Evolutionary conservation across 2,113 vertebrate genomes (phyloP).

Genomic region (Dasyurus viverrinus): DNA sequence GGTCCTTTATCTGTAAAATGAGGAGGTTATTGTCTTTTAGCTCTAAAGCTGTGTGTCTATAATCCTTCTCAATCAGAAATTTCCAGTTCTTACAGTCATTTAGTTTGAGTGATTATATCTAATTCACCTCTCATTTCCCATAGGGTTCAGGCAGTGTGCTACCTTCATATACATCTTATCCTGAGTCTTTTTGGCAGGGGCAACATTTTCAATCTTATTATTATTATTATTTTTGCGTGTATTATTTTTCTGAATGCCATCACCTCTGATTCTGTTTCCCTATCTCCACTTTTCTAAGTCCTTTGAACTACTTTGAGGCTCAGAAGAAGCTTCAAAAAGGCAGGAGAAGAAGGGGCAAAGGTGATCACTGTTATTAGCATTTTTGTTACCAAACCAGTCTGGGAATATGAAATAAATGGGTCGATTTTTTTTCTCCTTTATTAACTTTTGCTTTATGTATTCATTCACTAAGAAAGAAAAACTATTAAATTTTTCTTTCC

Average conservation of each 20-base stretch:
- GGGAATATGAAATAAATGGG: background rate
- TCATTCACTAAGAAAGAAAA: background rate
- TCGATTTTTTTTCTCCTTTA: background rate
- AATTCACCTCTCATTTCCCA: background rate
- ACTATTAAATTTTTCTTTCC: background rate
- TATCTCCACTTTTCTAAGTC: background rate
- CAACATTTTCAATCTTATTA: background rate
- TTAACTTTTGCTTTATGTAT: background rate
- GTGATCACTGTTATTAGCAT: background rate
- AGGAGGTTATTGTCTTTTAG: background rate
- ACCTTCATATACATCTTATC: background rate
- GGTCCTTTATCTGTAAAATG: background rate
- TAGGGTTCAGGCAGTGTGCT: background rate
- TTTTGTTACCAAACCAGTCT: background rate
- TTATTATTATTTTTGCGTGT: background rate
- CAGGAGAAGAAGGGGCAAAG: background rate
- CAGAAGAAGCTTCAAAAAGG: background rate
- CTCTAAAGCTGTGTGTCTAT: background rate
- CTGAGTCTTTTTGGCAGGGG: background rate
- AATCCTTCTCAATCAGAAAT: background rate
- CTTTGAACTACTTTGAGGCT: background rate
- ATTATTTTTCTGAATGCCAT: background rate
- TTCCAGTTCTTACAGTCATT: background rate
- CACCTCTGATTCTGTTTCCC: background rate
- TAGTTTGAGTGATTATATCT: background rate